phyloP scores from a whole-genome alignment of 2,888 invertebrate genomes.

The Trimorus sp. region DNA sequence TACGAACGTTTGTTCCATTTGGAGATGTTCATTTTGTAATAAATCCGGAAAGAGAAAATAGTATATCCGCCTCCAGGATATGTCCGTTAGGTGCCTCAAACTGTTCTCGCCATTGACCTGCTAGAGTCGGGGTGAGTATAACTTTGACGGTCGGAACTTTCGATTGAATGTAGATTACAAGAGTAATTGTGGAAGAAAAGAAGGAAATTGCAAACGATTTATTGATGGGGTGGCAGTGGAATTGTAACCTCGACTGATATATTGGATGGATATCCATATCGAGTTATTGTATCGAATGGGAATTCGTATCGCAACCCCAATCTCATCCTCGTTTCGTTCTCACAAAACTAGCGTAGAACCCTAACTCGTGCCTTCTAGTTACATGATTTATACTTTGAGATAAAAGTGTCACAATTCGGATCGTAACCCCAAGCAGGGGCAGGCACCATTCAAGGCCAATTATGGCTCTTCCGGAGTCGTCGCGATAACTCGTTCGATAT shows the following conservation, averaged over 20 bases:
- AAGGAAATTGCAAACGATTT: neutral
- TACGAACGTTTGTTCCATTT: too few species aligned
- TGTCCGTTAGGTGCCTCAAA: too few species aligned
- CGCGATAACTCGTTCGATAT: neutral
- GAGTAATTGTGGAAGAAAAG: too few species aligned
- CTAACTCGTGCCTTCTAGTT: constrained; percentile 29
- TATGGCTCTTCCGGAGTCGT: constrained; percentile 12
- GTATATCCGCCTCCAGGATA: too few species aligned
- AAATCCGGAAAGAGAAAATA: too few species aligned
- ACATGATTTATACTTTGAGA: constrained; percentile 46
- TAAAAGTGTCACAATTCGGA: constrained; percentile 43
- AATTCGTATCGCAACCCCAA: constrained; percentile 36
- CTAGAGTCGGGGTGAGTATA: neutral
- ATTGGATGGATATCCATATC: constrained; percentile 29
- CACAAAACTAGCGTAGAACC: constrained; percentile 38
- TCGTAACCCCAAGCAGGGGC: constrained; percentile 9
- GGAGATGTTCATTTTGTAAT: too few species aligned
- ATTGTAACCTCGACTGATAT: constrained; percentile 2
- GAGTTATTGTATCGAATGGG: constrained; percentile 37
- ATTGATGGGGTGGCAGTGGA: neutral
- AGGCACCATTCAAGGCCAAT: constrained; percentile 35
- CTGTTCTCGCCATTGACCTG: too few species aligned
- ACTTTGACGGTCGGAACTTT: neutral
- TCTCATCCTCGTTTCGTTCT: constrained; percentile 35
- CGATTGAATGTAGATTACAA: neutral